A percentile compares a stretch with the other conserved stretches of the same genome.
phyloP scores from a whole-genome alignment of 2,888 invertebrate genomes.

The Pelosia muscerda region DNA sequence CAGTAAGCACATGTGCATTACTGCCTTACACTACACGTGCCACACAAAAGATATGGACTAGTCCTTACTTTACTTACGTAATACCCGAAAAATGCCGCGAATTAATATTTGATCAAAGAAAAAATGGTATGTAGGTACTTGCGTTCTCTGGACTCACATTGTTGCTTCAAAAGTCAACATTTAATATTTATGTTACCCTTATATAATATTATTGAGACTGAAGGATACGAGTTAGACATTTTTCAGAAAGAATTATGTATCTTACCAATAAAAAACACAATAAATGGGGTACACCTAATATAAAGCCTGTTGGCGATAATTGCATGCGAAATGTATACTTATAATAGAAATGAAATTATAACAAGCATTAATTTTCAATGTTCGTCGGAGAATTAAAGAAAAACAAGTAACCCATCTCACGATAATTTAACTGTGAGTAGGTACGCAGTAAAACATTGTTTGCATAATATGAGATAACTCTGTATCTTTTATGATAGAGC shows the following conservation, averaged over 20 bases:
- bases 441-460: not conserved
- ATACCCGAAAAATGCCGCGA: too few species aligned
- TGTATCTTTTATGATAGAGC: not conserved
- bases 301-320: slow-evolving; percentile 27
- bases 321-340: slow-evolving; percentile 36
- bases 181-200: slow-evolving; percentile 44
- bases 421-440: slow-evolving; percentile 6
- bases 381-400: slow-evolving; percentile 12
- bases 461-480: not conserved
- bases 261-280: slow-evolving; percentile 46
- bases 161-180: slow-evolving; percentile 25
- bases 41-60: too few species aligned
- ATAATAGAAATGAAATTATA: slow-evolving; percentile 26
- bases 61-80: too few species aligned
- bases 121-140: too few species aligned
- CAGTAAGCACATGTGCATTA: too few species aligned
- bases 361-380: slow-evolving; percentile 14
- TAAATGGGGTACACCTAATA: slow-evolving; percentile 34
- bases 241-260: slow-evolving; percentile 44
- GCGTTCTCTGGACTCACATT: slow-evolving; percentile 19
- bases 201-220: slow-evolving; percentile 41
- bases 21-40: too few species aligned
- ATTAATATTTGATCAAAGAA: too few species aligned
- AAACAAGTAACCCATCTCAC: slow-evolving; percentile 13
- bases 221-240: slow-evolving; percentile 36